These are phyloP conservation scores for Eucidaris tribuloides DNA, from an alignment of 35 echinoderm and acorn worm species.

Conservation along the genomic window DNA sequence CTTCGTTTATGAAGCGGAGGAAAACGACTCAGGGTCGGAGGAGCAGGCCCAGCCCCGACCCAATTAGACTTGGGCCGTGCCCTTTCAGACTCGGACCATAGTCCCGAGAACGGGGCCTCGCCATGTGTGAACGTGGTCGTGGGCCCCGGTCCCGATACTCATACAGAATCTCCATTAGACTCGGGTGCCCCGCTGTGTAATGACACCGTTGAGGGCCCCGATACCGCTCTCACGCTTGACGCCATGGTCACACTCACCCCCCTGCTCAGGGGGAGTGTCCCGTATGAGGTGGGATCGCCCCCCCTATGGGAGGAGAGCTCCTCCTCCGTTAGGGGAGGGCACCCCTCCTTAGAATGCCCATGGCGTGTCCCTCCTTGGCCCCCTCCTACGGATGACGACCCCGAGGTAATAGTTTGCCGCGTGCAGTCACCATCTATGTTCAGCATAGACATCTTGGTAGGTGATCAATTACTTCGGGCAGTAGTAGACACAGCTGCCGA, in stretches of 20 bases:
- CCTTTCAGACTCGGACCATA: constrained; percentile 7
- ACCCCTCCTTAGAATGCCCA: background rate
- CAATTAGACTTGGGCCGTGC: background rate
- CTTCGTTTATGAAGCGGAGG: background rate
- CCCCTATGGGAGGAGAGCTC: background rate
- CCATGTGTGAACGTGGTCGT: too few relatives aligned
- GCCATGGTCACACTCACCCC: background rate
- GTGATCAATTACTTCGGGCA: background rate
- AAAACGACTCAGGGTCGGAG: background rate
- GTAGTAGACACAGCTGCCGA: constrained; percentile 39
- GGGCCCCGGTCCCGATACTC: too few relatives aligned
- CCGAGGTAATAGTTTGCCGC: background rate
- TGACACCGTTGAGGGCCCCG: too few relatives aligned
- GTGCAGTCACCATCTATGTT: background rate
- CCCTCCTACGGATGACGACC: background rate
- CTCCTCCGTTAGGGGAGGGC: background rate
- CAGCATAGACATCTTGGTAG: background rate
- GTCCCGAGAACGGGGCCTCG: too few relatives aligned
- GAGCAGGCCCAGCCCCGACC: background rate
- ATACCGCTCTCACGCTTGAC: background rate
- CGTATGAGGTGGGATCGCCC: too few relatives aligned
- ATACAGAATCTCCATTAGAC: too few relatives aligned
- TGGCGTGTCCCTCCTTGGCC: background rate
- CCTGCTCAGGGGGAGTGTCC: background rate
- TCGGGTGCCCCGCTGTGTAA: too few relatives aligned